Evolutionary conservation across 1,140 invertebrate species (phyloP).

Genomic region (Drosophila ohnishii): DNA sequence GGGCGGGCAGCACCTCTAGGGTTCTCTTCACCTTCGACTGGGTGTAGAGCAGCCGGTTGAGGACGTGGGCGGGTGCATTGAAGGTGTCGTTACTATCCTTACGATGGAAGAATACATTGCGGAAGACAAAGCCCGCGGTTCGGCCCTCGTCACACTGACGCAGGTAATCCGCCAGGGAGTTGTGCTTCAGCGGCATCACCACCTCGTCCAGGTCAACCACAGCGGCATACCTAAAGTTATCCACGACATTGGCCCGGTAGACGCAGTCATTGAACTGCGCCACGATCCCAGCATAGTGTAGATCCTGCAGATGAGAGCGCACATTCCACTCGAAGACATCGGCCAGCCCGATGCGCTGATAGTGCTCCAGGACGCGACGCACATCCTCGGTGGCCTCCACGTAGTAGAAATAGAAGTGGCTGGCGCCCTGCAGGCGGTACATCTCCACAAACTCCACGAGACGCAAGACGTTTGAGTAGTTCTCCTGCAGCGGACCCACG

Average conservation of each 20-base stretch:
- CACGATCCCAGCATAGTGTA: slow-evolving; percentile 86
- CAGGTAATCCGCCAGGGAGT: slow-evolving; percentile 70
- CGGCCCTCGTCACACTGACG: slow-evolving; percentile 79
- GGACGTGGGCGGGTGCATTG: slow-evolving; percentile 80
- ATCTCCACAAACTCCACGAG: slow-evolving; percentile 88
- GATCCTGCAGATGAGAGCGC: slow-evolving; percentile 78
- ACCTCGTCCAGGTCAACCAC: slow-evolving; percentile 87
- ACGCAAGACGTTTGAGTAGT: slow-evolving; percentile 85
- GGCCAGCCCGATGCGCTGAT: slow-evolving; percentile 83
- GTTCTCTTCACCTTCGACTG: slow-evolving; percentile 85
- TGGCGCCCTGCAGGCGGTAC: slow-evolving; percentile 86
- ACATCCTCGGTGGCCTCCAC: slow-evolving; percentile 85
- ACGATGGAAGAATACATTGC: slow-evolving; percentile 87
- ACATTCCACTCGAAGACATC: slow-evolving; percentile 86
- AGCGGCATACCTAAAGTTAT: slow-evolving; percentile 84
- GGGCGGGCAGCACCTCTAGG: slow-evolving; percentile 84
- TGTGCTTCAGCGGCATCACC: slow-evolving; percentile 85
- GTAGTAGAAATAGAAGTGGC: slow-evolving; percentile 88
- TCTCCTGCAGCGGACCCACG: slow-evolving; percentile 87
- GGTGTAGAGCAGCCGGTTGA: slow-evolving; percentile 83
- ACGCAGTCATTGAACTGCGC: slow-evolving; percentile 87
- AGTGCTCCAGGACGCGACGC: slow-evolving; percentile 84
- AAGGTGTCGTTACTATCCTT: slow-evolving; percentile 85
- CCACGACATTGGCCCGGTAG: slow-evolving; percentile 83
- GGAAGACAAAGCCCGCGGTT: slow-evolving; percentile 84